phyloP scores from a whole-genome alignment of 1,140 invertebrate species.

The Helicoverpa zea region DNA sequence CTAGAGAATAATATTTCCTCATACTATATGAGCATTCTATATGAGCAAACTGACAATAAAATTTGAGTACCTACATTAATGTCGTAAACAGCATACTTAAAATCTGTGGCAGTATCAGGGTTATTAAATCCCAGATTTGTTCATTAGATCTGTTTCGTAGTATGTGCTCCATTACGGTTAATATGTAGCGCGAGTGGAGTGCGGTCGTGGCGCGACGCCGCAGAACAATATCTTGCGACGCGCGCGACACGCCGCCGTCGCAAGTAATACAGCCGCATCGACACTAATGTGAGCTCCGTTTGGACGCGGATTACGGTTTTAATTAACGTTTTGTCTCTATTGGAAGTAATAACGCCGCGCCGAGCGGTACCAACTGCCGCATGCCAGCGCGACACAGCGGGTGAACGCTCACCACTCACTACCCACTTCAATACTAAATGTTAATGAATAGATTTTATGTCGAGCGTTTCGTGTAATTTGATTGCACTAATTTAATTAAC shows the following conservation, averaged over 20 bases:
- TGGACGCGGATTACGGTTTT: conserved; percentile 32
- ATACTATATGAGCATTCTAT: too few relatives aligned
- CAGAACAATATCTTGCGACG: background rate
- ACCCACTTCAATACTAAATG: conserved; percentile 32
- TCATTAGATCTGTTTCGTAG: background rate
- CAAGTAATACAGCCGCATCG: conserved; percentile 2
- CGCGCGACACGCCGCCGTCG: background rate
- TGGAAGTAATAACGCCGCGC: conserved; percentile 28
- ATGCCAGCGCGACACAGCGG: background rate
- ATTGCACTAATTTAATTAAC: background rate
- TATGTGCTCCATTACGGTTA: background rate
- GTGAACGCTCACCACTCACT: background rate
- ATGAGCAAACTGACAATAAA: too few relatives aligned
- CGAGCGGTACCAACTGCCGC: background rate
- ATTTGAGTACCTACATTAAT: too few relatives aligned
- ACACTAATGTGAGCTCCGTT: conserved; percentile 32
- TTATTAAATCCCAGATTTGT: background rate
- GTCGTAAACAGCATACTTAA: too few relatives aligned
- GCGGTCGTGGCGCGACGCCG: background rate
- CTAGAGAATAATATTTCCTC: too few relatives aligned
- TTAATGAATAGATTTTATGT: conserved; percentile 37
- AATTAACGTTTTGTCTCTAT: conserved; percentile 45
- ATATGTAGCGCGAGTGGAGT: background rate
- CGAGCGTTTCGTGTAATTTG: background rate
- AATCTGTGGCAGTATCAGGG: background rate